Evolutionary conservation across 2,113 vertebrate species (phyloP).

Genomic region (Nymphicus hollandicus): DNA sequence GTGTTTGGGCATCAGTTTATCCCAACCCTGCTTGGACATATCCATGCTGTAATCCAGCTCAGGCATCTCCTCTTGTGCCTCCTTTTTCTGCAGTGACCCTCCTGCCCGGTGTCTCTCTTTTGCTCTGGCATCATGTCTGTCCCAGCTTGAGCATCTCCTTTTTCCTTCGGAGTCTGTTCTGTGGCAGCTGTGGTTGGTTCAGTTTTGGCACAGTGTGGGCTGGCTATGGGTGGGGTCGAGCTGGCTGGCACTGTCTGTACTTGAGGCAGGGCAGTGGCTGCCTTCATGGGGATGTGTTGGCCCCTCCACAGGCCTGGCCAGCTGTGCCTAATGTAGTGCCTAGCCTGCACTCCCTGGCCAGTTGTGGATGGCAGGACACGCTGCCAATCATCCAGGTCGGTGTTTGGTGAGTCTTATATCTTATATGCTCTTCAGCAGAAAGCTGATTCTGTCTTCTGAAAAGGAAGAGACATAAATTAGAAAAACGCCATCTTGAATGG

Average conservation of each 20-base stretch:
- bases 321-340: fast-evolving
- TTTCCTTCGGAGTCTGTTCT: background rate
- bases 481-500: fast-evolving
- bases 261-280: fast-evolving
- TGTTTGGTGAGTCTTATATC: background rate
- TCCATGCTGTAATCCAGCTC: background rate
- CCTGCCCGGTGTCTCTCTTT: background rate
- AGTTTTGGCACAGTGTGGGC: background rate
- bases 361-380: background rate
- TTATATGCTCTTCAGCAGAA: background rate
- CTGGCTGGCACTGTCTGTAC: fast-evolving
- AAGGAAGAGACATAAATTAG: background rate
- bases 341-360: fast-evolving
- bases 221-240: background rate
- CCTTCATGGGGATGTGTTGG: fast-evolving
- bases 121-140: background rate
- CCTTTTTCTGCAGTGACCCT: background rate
- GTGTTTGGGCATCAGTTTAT: background rate
- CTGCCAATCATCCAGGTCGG: fast-evolving
- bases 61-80: background rate
- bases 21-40: background rate
- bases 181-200: background rate
- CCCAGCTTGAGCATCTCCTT: background rate
- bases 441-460: background rate
- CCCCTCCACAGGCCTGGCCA: no score